phyloP scores from a whole-genome alignment of 2,888 invertebrate genomes.

The Drosophila pseudotalamancana region DNA sequence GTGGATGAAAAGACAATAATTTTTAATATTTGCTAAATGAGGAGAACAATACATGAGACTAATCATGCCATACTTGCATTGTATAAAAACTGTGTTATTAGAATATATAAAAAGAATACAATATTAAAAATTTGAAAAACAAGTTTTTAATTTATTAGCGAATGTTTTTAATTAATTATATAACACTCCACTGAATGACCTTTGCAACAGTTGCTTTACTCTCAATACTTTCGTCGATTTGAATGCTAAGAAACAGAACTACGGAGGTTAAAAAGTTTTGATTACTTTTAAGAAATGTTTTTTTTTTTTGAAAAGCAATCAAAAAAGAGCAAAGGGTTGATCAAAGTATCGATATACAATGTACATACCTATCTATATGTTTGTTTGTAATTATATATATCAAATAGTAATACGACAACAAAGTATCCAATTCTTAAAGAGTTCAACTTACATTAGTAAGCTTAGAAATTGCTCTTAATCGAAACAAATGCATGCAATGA shows the following conservation, averaged over 20 bases:
- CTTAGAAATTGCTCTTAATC: too few species aligned
- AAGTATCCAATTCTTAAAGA: too few species aligned
- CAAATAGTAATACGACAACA: too few species aligned
- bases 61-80: too few species aligned
- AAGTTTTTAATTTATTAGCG: not conserved
- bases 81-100: not conserved
- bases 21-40: too few species aligned
- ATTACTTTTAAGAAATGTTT: slow-evolving; percentile 40
- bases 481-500: not conserved
- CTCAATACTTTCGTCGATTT: slow-evolving; percentile 6
- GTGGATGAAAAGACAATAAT: too few species aligned
- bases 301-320: not conserved
- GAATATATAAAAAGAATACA: not conserved
- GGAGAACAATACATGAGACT: too few species aligned
- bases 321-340: not conserved
- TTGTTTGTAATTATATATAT: too few species aligned
- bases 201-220: not conserved
- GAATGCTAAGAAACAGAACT: too few species aligned
- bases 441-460: too few species aligned
- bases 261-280: slow-evolving; percentile 50
- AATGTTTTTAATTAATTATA: slow-evolving; percentile 2
- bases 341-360: not conserved
- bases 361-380: not conserved
- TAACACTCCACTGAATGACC: not conserved
- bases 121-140: not conserved